Conservation (phyloP, 2,888 invertebrate genomes). For the Macrosiphum euphorbiae region DNA sequence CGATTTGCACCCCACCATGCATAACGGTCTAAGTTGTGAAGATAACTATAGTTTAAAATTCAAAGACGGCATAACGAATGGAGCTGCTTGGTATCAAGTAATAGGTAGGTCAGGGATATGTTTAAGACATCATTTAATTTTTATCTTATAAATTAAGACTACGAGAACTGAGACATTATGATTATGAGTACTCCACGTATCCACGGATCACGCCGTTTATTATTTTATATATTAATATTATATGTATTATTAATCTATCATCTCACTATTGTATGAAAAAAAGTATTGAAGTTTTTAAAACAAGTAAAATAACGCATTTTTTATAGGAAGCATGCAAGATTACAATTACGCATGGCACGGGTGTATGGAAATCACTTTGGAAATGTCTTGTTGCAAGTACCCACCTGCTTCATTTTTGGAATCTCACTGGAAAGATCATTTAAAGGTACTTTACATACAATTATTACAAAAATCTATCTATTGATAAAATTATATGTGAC, state of each 20-base stretch:
- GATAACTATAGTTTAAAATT: constrained; percentile 78
- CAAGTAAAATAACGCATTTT: background rate
- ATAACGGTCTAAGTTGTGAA: constrained; percentile 84
- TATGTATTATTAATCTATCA: background rate
- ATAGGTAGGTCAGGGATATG: constrained; percentile 74
- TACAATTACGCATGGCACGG: constrained; percentile 95
- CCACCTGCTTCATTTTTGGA: constrained; percentile 85
- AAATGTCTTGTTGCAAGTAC: constrained; percentile 95
- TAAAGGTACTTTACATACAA: constrained; percentile 74
- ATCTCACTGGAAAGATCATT: constrained; percentile 91
- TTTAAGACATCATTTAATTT: background rate
- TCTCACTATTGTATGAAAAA: background rate
- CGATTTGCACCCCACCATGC: constrained; percentile 90
- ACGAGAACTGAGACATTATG: background rate
- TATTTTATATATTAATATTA: background rate
- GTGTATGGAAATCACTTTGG: constrained; percentile 95
- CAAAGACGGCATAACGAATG: constrained; percentile 92
- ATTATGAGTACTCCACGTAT: background rate
- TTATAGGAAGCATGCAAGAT: constrained; percentile 88
- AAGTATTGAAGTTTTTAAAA: background rate
- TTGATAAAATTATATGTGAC: background rate
- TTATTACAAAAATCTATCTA: background rate
- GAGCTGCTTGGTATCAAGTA: constrained; percentile 93
- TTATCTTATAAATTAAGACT: background rate
- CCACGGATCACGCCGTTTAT: background rate